Evolutionary conservation across 35 echinoderm and acorn worm species (phyloP).

Genomic region (Lytechinus pictus): DNA sequence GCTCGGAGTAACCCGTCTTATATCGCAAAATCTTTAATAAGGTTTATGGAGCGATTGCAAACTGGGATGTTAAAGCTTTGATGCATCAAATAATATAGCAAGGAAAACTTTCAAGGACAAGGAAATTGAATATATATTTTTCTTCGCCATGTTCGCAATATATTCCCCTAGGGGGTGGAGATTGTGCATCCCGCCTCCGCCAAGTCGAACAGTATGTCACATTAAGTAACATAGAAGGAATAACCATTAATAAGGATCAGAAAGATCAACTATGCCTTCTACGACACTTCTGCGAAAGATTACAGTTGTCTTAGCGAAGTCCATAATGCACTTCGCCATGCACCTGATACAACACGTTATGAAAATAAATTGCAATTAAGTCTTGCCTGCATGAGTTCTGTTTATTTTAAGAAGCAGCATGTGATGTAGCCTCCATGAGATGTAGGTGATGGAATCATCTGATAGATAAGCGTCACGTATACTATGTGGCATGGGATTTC

Average conservation of each 20-base stretch:
- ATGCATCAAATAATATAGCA: too few relatives aligned
- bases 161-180: too few relatives aligned
- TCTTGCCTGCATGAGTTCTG: background rate
- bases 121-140: too few relatives aligned
- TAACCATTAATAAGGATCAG: background rate
- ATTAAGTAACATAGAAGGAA: background rate
- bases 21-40: too few relatives aligned
- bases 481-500: background rate
- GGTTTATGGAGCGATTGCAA: too few relatives aligned
- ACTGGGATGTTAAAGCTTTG: too few relatives aligned
- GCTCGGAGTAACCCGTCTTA: too few relatives aligned
- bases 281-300: background rate
- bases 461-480: background rate
- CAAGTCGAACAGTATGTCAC: background rate
- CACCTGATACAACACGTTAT: background rate
- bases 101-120: too few relatives aligned
- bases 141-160: too few relatives aligned
- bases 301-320: background rate
- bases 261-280: background rate
- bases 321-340: background rate
- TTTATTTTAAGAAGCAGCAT: constrained; percentile 5
- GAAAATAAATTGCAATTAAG: constrained; percentile 20
- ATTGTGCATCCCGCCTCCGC: too few relatives aligned
- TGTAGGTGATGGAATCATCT: background rate
- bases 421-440: background rate